Evolutionary conservation across 2,888 invertebrate genomes (phyloP), one percentile per base, ranked within the genome.

Genomic region (Hirtodrosophila confusa): DNA sequence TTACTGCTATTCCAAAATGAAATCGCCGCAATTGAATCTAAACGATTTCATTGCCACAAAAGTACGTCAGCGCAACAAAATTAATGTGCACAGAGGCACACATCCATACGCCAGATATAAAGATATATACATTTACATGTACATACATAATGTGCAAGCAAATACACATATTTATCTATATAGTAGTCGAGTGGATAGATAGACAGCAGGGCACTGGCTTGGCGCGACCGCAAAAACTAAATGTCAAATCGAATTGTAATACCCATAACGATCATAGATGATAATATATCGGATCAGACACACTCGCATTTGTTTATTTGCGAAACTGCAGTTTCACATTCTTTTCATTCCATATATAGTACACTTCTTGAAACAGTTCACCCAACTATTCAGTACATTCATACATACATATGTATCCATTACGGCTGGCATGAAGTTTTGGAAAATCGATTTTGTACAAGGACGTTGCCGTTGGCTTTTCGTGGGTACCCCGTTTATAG

Each of bases 391-490:
- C 36, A 65, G 62, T 62, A 65, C 57, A 72, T 75, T 33, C 3
- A 8, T 55, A 29, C 31, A 37, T 47, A 40, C 45, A 62, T 61
- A 57, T 36, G 51, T 75, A 74, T 75, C 69, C 87, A 75, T 78
- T 69, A 79, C 61, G 73, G 66, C 68, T 69, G 85, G 75, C 86
- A 88, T 89, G 87, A 85, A 87, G 86, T 87, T 80, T 76, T 76
- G 88, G 80, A 89, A 90, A 90, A 90, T 90, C 90, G 90, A 90
- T 90, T 89, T 82, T 80, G 65, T 79, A 84, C 90, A 90, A 90
- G 90, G 90, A 90, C 90, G 88, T 89, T 78, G 69, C 69, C 70
- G 73, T 76, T 74, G 56, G 60, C 35, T 66, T 45, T 62, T 43
- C 65, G 48, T 67, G 50, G 54, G 61, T 8, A 37, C 17, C 17